Base-by-base conservation (phyloP, 2,888 invertebrate species). In the Trissolcus brochymenae region DNA sequence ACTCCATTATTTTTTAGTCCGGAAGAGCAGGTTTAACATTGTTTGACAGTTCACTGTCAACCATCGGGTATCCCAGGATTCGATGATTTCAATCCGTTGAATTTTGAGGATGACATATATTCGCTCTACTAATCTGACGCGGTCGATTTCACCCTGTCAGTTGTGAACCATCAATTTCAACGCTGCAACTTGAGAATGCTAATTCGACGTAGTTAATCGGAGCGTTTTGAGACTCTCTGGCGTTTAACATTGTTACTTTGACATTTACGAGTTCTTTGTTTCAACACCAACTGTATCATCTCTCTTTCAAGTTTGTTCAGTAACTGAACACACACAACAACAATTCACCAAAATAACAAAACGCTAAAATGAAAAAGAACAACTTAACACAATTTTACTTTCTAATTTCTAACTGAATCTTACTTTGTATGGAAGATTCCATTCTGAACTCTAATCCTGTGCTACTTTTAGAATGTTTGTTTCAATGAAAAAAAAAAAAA, bases 121-220 rank as follows among this genome's bases (percentile, higher is more conserved):
- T 49, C 55, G 75, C 65, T 70, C 65, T 55, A 60, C 64, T 64
- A 68, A 64, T 64, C 59, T 21, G 53, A 43, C 55, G 64, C 60
- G 70, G 6, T 64, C 65, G 70, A 65, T 70, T 75, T 75, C 64
- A 75, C 65, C 43, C 64, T 65, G 68, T 75, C 64, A 68, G 62
- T 64, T 29, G 46, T 46, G 40, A 68, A 68, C 68, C 64, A 75
- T 64, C 64, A 64, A 59, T 19, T 75, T 68, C 59, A 62, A 59
- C 75, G 43, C 68, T 49, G 68, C 40, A 75, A 75, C 59, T 68
- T 75, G 68, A 68, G 64, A 75, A 68, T 64, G 55, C 57, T 54
- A 64, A 68, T 67, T 74, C 25, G 25, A 16, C n/a, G 13, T 19
- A 35, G 51, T 68, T 68, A 59, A 75, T 68, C 59, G 29, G 25